Conservation (phyloP, 2,888 invertebrate genomes). For the Eristalis tenax region DNA sequence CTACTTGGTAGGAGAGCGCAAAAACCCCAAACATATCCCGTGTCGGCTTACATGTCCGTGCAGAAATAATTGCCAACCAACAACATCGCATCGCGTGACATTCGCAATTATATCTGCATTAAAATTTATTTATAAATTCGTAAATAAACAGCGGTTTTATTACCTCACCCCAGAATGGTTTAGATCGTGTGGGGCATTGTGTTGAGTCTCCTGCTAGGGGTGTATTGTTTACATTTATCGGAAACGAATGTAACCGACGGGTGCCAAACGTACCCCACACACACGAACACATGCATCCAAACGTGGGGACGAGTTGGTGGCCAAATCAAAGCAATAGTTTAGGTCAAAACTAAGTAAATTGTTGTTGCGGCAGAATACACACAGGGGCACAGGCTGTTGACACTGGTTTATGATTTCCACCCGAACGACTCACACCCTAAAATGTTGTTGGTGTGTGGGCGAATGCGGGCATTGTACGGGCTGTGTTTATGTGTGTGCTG, state of each 20-base stretch:
- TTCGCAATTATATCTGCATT: conserved; percentile 72
- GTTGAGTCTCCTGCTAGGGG: neutral
- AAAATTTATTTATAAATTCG: conserved; percentile 72
- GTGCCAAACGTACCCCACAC: conserved; percentile 11
- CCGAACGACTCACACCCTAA: conserved; percentile 6
- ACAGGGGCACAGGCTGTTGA: conserved; percentile 42
- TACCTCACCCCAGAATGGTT: conserved; percentile 65
- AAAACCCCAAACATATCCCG: conserved; percentile 69
- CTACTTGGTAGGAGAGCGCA: neutral
- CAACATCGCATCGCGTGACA: conserved; percentile 71
- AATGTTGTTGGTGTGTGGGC: neutral
- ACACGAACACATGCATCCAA: neutral
- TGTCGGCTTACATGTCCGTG: conserved; percentile 69
- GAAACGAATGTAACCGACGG: conserved; percentile 47
- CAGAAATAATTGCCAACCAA: conserved; percentile 69
- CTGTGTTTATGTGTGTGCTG: neutral
- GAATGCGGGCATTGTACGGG: neutral
- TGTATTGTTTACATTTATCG: conserved; percentile 66
- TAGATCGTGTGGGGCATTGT: conserved; percentile 28
- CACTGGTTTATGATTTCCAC: conserved; percentile 60
- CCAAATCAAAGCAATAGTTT: conserved; percentile 52
- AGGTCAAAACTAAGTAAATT: conserved; percentile 46
- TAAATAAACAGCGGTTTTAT: conserved; percentile 72
- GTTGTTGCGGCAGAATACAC: conserved; percentile 29
- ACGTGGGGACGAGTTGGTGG: neutral